Conservation (phyloP, 2,113 vertebrate species). For the Neotoma lepida region DNA sequence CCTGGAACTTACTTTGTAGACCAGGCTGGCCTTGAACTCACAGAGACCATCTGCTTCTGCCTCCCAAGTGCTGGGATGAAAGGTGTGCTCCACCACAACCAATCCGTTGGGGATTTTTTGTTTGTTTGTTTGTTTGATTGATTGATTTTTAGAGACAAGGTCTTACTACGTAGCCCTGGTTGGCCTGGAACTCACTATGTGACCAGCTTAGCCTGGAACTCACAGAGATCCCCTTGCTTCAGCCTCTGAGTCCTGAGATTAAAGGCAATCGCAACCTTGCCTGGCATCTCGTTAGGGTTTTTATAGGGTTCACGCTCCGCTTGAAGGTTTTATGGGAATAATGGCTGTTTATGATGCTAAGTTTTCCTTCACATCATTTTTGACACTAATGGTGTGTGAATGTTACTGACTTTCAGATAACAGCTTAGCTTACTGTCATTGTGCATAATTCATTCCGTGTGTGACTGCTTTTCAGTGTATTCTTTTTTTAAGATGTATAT, state of each 20-base stretch:
- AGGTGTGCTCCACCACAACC: not conserved
- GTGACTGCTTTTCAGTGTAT: not conserved
- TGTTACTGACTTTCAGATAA: not conserved
- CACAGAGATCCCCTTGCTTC: not conserved
- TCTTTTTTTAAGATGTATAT: not conserved
- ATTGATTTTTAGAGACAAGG: not conserved
- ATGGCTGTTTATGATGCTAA: not conserved
- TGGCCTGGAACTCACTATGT: not conserved
- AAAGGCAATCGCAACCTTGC: not conserved
- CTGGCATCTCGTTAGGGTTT: not conserved
- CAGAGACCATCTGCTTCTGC: not conserved
- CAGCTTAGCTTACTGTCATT: not conserved
- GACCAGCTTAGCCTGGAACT: not conserved
- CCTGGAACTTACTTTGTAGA: not conserved
- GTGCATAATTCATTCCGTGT: not conserved
- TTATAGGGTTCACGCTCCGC: not conserved
- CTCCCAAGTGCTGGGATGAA: not conserved
- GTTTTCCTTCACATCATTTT: not conserved
- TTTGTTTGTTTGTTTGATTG: not conserved
- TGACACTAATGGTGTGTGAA: not conserved
- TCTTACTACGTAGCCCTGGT: not conserved
- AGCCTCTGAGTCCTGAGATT: not conserved
- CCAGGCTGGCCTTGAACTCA: not conserved
- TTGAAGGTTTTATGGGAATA: not conserved
- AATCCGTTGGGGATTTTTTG: not conserved